These are phyloP conservation scores for Syritta pipiens DNA, from an alignment of 2,888 invertebrate species.

Conservation along the genomic window DNA sequence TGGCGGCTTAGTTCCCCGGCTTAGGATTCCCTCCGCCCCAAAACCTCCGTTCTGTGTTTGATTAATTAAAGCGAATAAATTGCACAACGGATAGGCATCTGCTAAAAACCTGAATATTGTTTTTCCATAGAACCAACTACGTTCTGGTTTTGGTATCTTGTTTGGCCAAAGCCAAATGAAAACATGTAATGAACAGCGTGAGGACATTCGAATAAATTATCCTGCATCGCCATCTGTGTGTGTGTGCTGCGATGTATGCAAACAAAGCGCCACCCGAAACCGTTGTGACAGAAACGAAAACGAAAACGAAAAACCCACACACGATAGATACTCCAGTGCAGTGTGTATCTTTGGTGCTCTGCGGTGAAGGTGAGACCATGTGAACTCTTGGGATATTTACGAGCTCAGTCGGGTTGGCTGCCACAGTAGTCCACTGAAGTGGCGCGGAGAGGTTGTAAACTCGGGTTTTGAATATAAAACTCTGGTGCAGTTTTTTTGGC, in stretches of 20 bases:
- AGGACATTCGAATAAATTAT: constrained; percentile 46
- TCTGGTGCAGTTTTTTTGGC: too few species aligned
- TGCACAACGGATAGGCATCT: background rate
- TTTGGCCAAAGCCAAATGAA: background rate
- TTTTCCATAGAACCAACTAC: background rate
- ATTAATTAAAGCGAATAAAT: constrained; percentile 48
- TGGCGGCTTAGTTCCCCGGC: too few species aligned
- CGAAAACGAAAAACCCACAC: background rate
- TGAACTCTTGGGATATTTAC: constrained; percentile 37
- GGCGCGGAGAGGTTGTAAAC: too few species aligned
- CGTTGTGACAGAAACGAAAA: background rate
- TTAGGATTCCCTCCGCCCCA: too few species aligned
- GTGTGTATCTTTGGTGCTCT: background rate
- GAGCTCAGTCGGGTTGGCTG: background rate
- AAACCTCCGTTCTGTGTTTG: constrained; percentile 11
- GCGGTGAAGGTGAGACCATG: background rate
- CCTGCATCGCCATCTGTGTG: constrained; percentile 1
- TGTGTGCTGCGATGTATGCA: background rate
- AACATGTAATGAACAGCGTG: constrained; percentile 10
- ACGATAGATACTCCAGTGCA: constrained; percentile 27
- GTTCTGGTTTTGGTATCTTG: background rate
- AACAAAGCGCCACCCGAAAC: background rate
- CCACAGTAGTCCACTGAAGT: constrained; percentile 9
- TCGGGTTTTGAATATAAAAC: too few species aligned
- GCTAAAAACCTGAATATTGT: constrained; percentile 10